Base-by-base conservation (phyloP, 2,888 invertebrate genomes). In the Baccha elongata region DNA sequence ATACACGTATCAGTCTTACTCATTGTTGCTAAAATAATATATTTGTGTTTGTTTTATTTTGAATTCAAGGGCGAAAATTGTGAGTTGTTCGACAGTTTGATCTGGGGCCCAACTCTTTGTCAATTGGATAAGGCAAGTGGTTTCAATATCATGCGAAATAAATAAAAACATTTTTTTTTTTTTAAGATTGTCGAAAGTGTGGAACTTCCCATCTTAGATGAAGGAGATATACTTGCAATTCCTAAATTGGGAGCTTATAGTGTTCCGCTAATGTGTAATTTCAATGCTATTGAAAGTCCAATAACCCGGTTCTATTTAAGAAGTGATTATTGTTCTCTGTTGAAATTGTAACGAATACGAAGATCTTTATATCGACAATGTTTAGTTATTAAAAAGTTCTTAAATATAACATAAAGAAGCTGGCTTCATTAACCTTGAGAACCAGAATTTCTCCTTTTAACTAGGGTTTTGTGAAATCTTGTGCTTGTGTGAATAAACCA, bases 211-310 rank as follows among this genome's bases (percentile, higher is more conserved):
- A 93, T 94, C 85, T 92, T 98, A 91, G 92, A 93, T 21, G 92
- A 95, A 71, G 98, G 98, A 7, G 95, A 96, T 87, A 97, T 98
- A 95, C 91, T 99, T 52, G 92, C 96, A 84, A 99, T 98, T 91
- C 94, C 95, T 86, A 95, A 99, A 91, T 99, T 99, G 99, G 99
- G 99, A 52, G 99, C 99, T n/a, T 98, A 98, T 91, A 99, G 99
- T 0, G 92, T 98, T 87, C 96, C 97, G 29, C 96, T 97, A 53
- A 97, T 98, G 8, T 97, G 97, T 76, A 93, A 95, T 4, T 99
- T 99, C 92, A 99, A 99, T 91, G 99, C 99, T 10, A 98, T 98
- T 90, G 95, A 96, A 6, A 91, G 95, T 84, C 97, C 98, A 0
- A 93, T 92, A 85, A 94, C 96, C 11, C 92, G 94, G 23, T 90